These are phyloP conservation scores for Phylloscopus trochilus DNA, from an alignment of 2,113 vertebrate genomes.

Conservation along the genomic window DNA sequence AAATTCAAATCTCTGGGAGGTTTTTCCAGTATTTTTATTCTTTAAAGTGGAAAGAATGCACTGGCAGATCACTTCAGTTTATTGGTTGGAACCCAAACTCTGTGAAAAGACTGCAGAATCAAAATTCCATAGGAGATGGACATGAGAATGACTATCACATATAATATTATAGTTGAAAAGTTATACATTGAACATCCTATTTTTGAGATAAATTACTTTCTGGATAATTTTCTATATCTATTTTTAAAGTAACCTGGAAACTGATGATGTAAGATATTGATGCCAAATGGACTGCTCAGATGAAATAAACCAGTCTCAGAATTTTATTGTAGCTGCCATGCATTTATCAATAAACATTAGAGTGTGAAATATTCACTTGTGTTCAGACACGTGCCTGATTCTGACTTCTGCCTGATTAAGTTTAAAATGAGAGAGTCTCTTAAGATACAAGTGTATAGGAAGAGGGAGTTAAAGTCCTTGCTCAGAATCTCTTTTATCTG, in stretches of 20 bases:
- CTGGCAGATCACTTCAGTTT: background rate
- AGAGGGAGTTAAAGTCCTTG: background rate
- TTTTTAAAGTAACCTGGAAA: background rate
- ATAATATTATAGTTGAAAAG: background rate
- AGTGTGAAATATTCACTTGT: background rate
- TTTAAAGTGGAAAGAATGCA: background rate
- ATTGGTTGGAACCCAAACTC: background rate
- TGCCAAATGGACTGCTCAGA: background rate
- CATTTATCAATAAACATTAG: background rate
- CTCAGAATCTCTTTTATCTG: background rate
- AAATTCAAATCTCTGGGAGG: background rate
- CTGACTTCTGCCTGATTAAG: background rate
- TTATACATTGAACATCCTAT: background rate
- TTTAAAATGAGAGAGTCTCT: background rate
- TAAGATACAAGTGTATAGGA: background rate
- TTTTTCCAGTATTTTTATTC: background rate
- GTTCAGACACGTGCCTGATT: background rate
- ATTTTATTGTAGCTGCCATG: background rate
- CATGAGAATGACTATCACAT: fast-evolving
- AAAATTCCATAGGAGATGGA: background rate
- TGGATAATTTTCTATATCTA: background rate
- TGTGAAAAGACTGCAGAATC: background rate
- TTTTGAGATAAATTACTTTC: background rate
- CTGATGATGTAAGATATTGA: background rate
- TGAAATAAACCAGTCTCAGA: background rate